Percentiles rank a stretch among this genome's conserved stretches.
Evolutionary conservation across 2,113 vertebrate species (phyloP).

Genomic region (Neopipo cinnamomea): DNA sequence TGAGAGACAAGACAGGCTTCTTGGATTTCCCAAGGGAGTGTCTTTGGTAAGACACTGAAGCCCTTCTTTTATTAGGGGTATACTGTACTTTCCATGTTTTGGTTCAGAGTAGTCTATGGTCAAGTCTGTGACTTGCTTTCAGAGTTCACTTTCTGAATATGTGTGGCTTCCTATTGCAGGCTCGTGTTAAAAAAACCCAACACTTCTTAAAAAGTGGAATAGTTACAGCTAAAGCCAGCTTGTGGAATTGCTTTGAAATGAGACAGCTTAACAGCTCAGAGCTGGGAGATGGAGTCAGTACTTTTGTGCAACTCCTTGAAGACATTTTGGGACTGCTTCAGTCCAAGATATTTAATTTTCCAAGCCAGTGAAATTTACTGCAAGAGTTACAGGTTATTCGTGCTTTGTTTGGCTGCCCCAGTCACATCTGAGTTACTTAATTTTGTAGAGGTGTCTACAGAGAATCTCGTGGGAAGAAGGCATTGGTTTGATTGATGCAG

Average conservation of each 20-base stretch:
- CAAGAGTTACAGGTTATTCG: slow-evolving; percentile 1
- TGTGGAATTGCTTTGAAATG: slow-evolving; percentile 35
- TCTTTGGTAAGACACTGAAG: background rate
- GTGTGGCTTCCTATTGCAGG: slow-evolving; percentile 18
- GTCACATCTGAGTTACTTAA: background rate
- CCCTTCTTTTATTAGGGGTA: background rate
- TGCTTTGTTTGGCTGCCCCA: slow-evolving; percentile 20
- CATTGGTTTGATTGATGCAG: background rate
- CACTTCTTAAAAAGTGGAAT: slow-evolving; percentile 39
- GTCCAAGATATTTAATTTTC: slow-evolving; percentile 28
- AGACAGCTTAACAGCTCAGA: background rate
- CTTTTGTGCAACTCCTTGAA: slow-evolving; percentile 1
- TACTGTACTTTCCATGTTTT: background rate
- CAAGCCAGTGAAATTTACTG: slow-evolving; percentile 13
- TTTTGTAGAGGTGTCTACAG: slow-evolving; percentile 17
- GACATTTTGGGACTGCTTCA: background rate
- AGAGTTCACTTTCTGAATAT: slow-evolving; percentile 15
- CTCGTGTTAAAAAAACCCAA: background rate
- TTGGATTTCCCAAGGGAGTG: slow-evolving; percentile 24
- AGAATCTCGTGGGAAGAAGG: background rate
- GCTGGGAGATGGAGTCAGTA: background rate
- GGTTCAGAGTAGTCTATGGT: slow-evolving; percentile 4
- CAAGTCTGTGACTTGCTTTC: background rate
- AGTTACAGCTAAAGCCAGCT: slow-evolving; percentile 19
- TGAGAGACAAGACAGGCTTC: slow-evolving; percentile 51